Evolutionary conservation across 2,113 vertebrate genomes (phyloP).

Genomic region (Chamaetylas fuelleborni): DNA sequence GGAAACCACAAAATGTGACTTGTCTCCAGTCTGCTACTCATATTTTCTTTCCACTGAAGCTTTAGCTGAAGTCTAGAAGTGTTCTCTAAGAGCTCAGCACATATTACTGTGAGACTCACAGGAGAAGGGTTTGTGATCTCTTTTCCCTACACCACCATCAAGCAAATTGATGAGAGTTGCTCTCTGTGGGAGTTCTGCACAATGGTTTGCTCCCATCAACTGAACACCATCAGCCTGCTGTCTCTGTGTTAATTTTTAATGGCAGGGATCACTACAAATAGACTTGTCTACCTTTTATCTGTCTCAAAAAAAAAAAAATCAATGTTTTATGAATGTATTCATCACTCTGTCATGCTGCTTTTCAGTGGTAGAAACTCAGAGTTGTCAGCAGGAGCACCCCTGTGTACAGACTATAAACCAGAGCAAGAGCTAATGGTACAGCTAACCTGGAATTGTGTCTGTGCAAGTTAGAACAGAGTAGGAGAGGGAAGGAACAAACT

Average conservation of each 20-base stretch:
- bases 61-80: not conserved
- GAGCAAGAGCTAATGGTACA: not conserved
- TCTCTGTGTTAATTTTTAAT: slow-evolving; percentile 31
- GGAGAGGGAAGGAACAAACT: not conserved
- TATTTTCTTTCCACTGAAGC: not conserved
- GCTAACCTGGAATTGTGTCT: not conserved
- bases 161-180: not conserved
- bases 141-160: not conserved
- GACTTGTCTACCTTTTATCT: slow-evolving; percentile 29
- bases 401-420: not conserved
- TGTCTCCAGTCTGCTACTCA: not conserved
- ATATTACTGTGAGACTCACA: not conserved
- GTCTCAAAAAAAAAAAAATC: not conserved
- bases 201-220: not conserved
- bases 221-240: not conserved
- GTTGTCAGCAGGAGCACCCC: slow-evolving; percentile 24
- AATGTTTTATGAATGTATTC: slow-evolving; percentile 24
- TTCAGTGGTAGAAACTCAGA: not conserved
- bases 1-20: not conserved
- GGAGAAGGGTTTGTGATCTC: not conserved
- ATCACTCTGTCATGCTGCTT: not conserved
- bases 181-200: not conserved
- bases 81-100: not conserved
- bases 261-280: not conserved
- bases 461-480: not conserved